Percentiles rank a stretch among this genome's conserved stretches.
These are phyloP conservation scores for Andricus quercusramuli DNA, from an alignment of 2,888 invertebrate genomes.

Conservation along the genomic window DNA sequence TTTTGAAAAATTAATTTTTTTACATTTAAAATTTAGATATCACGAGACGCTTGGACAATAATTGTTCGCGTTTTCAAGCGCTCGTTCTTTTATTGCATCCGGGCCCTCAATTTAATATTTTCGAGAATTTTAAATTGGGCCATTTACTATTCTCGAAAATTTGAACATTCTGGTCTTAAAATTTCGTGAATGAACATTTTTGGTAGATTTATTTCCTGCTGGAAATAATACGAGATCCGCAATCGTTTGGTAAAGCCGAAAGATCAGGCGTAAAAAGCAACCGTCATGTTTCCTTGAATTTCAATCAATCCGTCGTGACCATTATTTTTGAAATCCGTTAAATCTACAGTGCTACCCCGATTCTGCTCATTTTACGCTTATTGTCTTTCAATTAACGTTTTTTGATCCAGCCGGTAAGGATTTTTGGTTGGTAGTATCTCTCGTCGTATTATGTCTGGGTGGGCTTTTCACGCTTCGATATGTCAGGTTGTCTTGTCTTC, in stretches of 20 bases:
- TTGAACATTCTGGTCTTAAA: too few species aligned
- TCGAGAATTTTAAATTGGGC: too few species aligned
- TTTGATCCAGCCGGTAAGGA: slow-evolving; percentile 29
- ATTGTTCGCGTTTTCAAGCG: too few species aligned
- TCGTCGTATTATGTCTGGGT: background rate
- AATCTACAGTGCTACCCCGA: slow-evolving; percentile 16
- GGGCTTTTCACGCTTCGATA: background rate
- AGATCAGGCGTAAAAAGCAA: background rate
- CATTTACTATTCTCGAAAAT: too few species aligned
- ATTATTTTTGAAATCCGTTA: slow-evolving; percentile 40
- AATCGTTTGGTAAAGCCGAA: background rate
- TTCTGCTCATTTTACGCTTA: slow-evolving; percentile 49
- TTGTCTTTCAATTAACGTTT: slow-evolving; percentile 63
- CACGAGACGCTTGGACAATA: too few species aligned
- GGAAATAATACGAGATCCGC: background rate
- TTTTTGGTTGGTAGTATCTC: background rate
- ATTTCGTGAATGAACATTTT: too few species aligned
- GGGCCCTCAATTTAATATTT: too few species aligned
- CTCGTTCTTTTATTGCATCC: too few species aligned
- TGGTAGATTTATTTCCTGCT: background rate
- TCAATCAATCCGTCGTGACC: background rate
- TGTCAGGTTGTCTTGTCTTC: background rate
- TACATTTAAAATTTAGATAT: too few species aligned
- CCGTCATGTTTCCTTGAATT: background rate
- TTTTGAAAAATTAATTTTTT: too few species aligned